phyloP scores from a whole-genome alignment of 2,113 vertebrate species.

The Urocitellus parryii region DNA sequence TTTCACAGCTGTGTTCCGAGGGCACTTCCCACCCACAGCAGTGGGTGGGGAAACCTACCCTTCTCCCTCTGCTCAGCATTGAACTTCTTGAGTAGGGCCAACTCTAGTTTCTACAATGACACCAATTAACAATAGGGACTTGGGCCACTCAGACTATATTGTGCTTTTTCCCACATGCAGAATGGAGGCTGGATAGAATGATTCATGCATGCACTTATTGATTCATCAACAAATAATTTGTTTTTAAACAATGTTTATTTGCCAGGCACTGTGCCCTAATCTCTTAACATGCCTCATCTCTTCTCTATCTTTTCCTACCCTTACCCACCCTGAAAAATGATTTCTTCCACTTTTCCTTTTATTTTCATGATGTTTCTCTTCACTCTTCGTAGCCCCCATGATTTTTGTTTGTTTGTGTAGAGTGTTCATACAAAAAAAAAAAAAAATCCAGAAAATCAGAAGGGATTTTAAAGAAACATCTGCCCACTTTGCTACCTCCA shows the following conservation, averaged over 20 bases:
- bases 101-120: not conserved
- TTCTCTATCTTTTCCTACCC: not conserved
- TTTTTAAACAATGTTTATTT: not conserved
- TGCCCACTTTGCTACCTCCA: slow-evolving; percentile 9
- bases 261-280: not conserved
- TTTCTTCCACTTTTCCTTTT: slow-evolving; percentile 35
- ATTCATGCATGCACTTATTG: not conserved
- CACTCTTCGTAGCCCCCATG: no score
- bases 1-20: not conserved
- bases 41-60: fast-evolving
- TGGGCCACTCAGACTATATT: not conserved
- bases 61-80: not conserved
- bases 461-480: not conserved
- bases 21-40: not conserved
- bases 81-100: no score
- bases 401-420: slow-evolving; percentile 5
- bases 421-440: not conserved
- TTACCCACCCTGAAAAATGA: not conserved
- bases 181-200: not conserved
- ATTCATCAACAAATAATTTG: not conserved
- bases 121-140: not conserved
- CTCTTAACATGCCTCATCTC: not conserved
- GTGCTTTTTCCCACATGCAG: not conserved
- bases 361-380: slow-evolving; percentile 14
- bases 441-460: not conserved